Conservation (phyloP, 2,797 vertebrate genomes). For the Spondyliosoma cantharus region DNA sequence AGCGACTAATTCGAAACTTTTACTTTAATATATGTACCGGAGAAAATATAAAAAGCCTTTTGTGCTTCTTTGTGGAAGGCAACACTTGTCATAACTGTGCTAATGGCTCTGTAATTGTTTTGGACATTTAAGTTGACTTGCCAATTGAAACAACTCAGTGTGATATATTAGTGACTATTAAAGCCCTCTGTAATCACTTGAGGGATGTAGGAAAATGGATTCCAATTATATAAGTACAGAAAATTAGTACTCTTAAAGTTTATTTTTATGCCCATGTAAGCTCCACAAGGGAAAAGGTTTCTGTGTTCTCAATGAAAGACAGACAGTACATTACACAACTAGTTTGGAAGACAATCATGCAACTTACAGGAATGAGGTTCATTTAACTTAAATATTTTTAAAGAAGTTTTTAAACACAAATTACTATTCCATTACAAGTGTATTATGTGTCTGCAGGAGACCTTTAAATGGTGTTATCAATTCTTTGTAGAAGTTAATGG, state of each 20-base stretch:
- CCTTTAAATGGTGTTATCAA: background rate
- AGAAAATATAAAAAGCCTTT: slow-evolving; percentile 19
- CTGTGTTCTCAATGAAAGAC: background rate
- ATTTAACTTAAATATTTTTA: no score
- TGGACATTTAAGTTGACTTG: slow-evolving; percentile 26
- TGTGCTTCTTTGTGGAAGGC: slow-evolving; percentile 33
- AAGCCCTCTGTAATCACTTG: background rate
- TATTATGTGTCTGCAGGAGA: no score
- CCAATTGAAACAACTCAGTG: slow-evolving; percentile 24
- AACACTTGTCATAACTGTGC: slow-evolving; percentile 38
- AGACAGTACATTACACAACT: background rate
- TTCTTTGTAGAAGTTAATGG: no score
- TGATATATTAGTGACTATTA: slow-evolving; percentile 28
- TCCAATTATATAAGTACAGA: slow-evolving; percentile 13
- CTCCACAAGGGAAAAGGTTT: background rate
- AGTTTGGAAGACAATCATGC: no score
- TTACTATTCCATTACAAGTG: background rate
- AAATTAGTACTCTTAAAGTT: background rate
- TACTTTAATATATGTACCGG: background rate
- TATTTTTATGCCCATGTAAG: background rate
- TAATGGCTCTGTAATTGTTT: slow-evolving; percentile 38
- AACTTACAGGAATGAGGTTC: no score
- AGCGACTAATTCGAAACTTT: slow-evolving; percentile 25
- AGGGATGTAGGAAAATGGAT: slow-evolving; percentile 25
- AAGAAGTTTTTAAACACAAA: no score